phyloP scores from a whole-genome alignment of 1,140 invertebrate species.

The Ips nitidus region DNA sequence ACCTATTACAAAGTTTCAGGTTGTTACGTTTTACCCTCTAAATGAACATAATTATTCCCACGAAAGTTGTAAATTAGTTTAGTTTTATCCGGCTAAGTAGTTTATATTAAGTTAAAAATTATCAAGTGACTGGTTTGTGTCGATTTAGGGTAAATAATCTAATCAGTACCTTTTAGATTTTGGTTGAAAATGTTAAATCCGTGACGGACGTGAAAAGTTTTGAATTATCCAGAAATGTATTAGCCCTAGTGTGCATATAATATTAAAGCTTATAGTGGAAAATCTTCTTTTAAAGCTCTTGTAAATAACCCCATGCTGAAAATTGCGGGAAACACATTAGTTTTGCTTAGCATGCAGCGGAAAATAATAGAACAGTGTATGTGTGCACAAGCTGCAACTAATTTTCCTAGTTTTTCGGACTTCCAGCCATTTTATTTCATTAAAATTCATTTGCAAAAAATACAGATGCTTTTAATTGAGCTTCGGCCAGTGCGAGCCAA shows the following conservation, averaged over 20 bases:
- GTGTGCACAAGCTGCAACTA: slow-evolving; percentile 22
- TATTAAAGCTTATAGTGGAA: slow-evolving; percentile 10
- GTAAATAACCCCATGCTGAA: slow-evolving; percentile 22
- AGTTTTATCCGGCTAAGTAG: background rate
- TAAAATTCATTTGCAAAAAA: slow-evolving; percentile 13
- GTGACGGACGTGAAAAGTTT: slow-evolving; percentile 2
- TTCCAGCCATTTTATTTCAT: slow-evolving; percentile 18
- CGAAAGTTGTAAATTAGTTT: background rate
- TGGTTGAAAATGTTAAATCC: background rate
- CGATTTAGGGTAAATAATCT: no score
- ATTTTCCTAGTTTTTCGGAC: slow-evolving; percentile 17
- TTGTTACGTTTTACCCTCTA: slow-evolving; percentile 6
- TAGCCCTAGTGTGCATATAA: slow-evolving; percentile 15
- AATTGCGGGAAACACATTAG: slow-evolving; percentile 25
- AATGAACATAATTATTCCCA: background rate
- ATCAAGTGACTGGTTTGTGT: background rate
- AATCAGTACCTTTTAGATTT: no score
- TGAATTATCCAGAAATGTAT: slow-evolving; percentile 4
- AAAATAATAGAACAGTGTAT: slow-evolving; percentile 26
- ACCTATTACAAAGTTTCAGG: slow-evolving; percentile 5
- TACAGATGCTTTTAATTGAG: background rate
- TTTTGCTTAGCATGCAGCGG: slow-evolving; percentile 23
- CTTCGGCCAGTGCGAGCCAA: background rate
- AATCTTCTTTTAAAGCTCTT: slow-evolving; percentile 22
- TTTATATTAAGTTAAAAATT: background rate